Percentiles rank a stretch among this genome's conserved stretches.
Conservation (phyloP, 2,113 vertebrate species). For the Barbus barbus region DNA sequence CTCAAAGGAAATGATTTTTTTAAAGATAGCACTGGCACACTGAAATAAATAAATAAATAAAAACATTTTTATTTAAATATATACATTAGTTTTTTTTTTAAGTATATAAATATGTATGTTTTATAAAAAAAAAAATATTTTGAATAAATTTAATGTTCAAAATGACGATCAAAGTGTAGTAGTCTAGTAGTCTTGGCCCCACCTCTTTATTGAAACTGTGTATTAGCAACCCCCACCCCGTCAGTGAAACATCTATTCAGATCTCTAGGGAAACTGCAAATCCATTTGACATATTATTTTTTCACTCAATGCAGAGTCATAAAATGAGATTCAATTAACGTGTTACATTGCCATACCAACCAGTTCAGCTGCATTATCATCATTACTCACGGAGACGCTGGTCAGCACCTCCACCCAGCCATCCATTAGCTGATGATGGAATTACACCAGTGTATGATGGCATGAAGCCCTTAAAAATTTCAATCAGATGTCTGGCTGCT, state of each 20-base stretch:
- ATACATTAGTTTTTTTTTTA: not conserved
- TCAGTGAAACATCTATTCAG: not conserved
- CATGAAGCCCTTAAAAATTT: too few species aligned
- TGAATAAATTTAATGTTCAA: not conserved
- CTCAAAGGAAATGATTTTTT: too few species aligned
- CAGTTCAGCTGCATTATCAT: conserved; percentile 9
- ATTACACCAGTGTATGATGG: not conserved
- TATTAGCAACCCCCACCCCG: not conserved
- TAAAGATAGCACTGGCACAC: too few species aligned
- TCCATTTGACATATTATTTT: not conserved
- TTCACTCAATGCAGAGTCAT: not conserved
- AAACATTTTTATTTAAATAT: not conserved
- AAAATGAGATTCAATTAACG: not conserved
- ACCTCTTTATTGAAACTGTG: not conserved
- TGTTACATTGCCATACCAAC: not conserved
- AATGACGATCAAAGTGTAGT: not conserved
- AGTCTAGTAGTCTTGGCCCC: not conserved
- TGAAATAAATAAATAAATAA: too few species aligned
- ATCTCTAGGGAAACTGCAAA: not conserved
- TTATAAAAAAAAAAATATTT: not conserved
- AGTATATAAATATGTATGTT: too few species aligned
- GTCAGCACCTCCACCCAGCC: not conserved
- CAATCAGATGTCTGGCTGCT: not conserved
- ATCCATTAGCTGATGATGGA: conserved; percentile 31
- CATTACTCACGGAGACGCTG: not conserved